Evolutionary conservation across 2,113 vertebrate species (phyloP).

Genomic region (Hypocryptadius cinnamomeus): DNA sequence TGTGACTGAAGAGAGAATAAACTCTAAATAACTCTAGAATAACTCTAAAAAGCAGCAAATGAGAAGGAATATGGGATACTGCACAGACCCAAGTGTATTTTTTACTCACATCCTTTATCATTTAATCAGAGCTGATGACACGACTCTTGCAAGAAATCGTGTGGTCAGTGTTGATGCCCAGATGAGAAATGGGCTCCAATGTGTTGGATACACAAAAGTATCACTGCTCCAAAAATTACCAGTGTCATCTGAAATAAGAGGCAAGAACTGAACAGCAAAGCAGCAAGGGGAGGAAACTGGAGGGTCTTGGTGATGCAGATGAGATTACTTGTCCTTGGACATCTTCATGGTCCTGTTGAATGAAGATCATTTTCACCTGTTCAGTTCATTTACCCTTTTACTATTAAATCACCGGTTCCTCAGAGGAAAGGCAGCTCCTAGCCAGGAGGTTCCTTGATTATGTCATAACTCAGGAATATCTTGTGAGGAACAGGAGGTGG

Average conservation of each 20-base stretch:
- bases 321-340: background rate
- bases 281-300: background rate
- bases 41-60: background rate
- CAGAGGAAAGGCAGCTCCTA: background rate
- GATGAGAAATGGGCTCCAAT: background rate
- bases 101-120: background rate
- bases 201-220: background rate
- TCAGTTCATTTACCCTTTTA: background rate
- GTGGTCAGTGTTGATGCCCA: background rate
- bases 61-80: background rate
- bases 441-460: background rate
- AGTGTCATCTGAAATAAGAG: background rate
- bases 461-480: background rate
- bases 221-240: background rate
- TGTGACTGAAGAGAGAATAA: background rate
- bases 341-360: background rate
- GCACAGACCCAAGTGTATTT: background rate
- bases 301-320: accelerated
- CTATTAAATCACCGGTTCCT: background rate
- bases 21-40: no score
- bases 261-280: background rate
- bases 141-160: background rate
- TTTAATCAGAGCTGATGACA: background rate
- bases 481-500: background rate
- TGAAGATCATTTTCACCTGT: background rate